phyloP scores from a whole-genome alignment of 2,113 vertebrate genomes.

The Tachycineta bicolor region DNA sequence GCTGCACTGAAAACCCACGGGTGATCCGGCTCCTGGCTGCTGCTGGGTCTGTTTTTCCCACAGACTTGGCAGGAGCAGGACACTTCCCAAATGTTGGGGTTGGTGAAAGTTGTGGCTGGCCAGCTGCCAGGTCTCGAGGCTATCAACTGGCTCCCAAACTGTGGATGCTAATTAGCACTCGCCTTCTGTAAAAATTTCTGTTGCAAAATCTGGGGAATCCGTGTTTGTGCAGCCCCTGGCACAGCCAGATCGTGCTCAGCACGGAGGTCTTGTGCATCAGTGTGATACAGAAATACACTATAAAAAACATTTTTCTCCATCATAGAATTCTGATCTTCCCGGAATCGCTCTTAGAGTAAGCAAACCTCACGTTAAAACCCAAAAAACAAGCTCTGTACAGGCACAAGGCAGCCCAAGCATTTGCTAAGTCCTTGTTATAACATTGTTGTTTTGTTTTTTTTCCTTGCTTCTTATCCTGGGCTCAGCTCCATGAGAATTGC shows the following conservation, averaged over 20 bases:
- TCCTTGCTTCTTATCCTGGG: not conserved
- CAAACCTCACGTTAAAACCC: not conserved
- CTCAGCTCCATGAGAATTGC: not conserved
- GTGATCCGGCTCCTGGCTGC: not conserved
- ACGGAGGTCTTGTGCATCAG: fast-evolving
- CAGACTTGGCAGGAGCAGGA: conserved; percentile 1
- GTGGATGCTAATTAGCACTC: not conserved
- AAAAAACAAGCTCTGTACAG: not conserved
- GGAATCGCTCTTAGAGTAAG: not conserved
- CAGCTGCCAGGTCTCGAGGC: not conserved
- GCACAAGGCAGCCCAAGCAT: not conserved
- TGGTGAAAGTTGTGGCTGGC: conserved; percentile 12
- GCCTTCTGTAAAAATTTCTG: not conserved
- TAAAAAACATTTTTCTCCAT: not conserved
- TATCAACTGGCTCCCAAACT: not conserved
- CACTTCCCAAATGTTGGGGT: not conserved
- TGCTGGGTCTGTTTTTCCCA: conserved; percentile 18
- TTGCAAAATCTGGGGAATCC: not conserved
- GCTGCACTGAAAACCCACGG: not conserved
- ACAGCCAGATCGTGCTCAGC: fast-evolving
- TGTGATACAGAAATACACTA: fast-evolving
- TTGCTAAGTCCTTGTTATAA: conserved; percentile 4
- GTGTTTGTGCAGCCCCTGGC: not conserved
- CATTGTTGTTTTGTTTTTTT: not conserved
- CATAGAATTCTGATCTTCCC: not conserved